Evolutionary conservation across 2,797 vertebrate genomes (phyloP).

Genomic region (Halcyon chelicuti): DNA sequence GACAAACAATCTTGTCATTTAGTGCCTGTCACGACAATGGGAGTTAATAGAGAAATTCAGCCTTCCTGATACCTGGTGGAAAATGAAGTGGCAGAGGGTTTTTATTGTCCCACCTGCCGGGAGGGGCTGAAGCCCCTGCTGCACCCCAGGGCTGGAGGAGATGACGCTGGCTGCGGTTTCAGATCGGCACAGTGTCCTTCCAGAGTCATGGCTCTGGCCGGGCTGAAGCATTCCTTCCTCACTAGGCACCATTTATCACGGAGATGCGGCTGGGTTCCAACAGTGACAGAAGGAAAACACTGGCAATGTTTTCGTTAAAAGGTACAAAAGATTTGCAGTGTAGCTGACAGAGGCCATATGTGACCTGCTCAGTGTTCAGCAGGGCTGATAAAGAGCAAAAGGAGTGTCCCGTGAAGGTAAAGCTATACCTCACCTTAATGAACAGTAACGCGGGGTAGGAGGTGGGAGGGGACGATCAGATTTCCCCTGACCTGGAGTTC

Average conservation of each 20-base stretch:
- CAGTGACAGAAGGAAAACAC: constrained; percentile 66
- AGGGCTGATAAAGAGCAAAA: constrained; percentile 62
- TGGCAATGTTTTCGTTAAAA: constrained; percentile 69
- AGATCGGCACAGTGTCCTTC: background rate
- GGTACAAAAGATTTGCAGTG: constrained; percentile 66
- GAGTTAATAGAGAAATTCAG: background rate
- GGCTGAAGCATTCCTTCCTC: constrained; percentile 45
- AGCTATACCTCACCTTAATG: constrained; percentile 74
- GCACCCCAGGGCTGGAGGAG: background rate
- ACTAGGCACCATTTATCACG: constrained; percentile 62
- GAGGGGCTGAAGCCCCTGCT: background rate
- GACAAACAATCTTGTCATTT: background rate
- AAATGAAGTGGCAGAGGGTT: background rate
- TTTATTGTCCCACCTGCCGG: background rate
- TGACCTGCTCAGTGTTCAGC: constrained; percentile 59
- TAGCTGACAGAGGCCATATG: constrained; percentile 74
- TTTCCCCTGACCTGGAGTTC: constrained; percentile 71
- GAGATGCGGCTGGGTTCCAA: constrained; percentile 51
- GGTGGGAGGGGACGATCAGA: constrained; percentile 57
- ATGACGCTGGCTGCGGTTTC: background rate
- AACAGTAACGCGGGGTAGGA: constrained; percentile 40
- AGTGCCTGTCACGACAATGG: background rate
- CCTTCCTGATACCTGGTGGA: rapidly evolving
- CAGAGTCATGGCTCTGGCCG: background rate
- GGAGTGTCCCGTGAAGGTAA: constrained; percentile 69